Evolutionary conservation across 2,797 vertebrate genomes (phyloP).

Genomic region (Potorous gilbertii): DNA sequence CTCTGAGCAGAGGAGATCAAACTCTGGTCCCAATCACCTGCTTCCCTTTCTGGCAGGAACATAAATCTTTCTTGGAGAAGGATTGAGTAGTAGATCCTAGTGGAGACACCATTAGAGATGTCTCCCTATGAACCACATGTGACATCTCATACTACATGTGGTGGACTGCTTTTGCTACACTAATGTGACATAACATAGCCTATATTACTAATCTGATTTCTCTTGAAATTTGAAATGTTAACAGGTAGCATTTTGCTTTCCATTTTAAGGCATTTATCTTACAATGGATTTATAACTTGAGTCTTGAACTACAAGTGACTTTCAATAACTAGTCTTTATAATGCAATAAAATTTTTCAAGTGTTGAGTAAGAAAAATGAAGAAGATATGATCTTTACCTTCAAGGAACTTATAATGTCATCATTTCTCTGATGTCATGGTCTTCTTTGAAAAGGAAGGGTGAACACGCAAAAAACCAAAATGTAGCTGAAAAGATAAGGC

Average conservation of each 20-base stretch:
- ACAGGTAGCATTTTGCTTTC: constrained; percentile 27
- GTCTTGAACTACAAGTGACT: not conserved
- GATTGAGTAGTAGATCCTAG: too few species aligned
- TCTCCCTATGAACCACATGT: not conserved
- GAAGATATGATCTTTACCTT: not conserved
- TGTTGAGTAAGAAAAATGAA: not conserved
- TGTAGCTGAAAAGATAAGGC: not conserved
- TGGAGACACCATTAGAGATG: not conserved
- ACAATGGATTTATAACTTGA: not conserved
- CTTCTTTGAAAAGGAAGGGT: too few species aligned
- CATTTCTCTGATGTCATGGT: too few species aligned
- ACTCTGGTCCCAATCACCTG: not conserved
- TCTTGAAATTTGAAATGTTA: constrained; percentile 28
- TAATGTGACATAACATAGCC: constrained; percentile 9
- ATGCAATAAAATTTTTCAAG: constrained; percentile 19
- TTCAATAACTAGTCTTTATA: not conserved
- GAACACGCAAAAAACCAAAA: too few species aligned
- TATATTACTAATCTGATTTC: constrained; percentile 29
- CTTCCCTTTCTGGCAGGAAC: not conserved
- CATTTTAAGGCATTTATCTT: constrained; percentile 49
- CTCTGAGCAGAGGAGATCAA: not conserved
- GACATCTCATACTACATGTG: not conserved
- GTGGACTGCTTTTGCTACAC: not conserved
- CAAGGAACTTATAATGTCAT: not conserved
- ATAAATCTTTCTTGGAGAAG: not conserved